Evolutionary conservation across 2,113 vertebrate species (phyloP).

Genomic region (Trinectes maculatus): DNA sequence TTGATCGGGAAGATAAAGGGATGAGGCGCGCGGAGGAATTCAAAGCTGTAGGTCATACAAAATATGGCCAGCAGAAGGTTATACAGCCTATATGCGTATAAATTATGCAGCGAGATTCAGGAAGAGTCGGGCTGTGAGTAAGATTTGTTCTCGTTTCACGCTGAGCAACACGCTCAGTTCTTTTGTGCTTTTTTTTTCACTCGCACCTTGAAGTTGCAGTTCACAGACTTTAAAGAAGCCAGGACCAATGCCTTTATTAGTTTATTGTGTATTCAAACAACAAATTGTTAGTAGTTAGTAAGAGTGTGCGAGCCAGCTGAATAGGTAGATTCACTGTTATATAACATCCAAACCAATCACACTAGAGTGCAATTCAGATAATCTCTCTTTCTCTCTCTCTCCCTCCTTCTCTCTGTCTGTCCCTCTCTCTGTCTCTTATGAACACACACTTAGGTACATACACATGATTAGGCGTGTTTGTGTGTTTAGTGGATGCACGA

Average conservation of each 20-base stretch:
- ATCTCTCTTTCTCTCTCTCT: conserved; percentile 1
- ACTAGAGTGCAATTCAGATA: conserved; percentile 12
- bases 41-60: conserved; percentile 16
- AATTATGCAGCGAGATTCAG: conserved; percentile 35
- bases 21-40: neutral
- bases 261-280: neutral
- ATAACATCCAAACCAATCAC: conserved; percentile 24
- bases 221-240: neutral
- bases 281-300: conserved; percentile 1
- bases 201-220: neutral
- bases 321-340: conserved; percentile 12
- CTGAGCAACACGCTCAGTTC: neutral
- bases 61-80: conserved; percentile 22
- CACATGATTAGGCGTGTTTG: neutral
- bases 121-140: neutral
- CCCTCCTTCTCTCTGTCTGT: neutral
- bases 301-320: neutral
- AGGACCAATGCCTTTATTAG: neutral
- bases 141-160: conserved; percentile 7
- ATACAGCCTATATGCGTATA: conserved; percentile 12
- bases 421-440: neutral
- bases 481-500: conserved; percentile 11
- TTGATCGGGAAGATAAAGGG: conserved; percentile 37
- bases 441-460: neutral
- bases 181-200: neutral